A percentile compares a stretch with the other conserved stretches of the same genome.
Evolutionary conservation across 2,113 vertebrate species (phyloP).

Genomic region (Oreochromis niloticus): DNA sequence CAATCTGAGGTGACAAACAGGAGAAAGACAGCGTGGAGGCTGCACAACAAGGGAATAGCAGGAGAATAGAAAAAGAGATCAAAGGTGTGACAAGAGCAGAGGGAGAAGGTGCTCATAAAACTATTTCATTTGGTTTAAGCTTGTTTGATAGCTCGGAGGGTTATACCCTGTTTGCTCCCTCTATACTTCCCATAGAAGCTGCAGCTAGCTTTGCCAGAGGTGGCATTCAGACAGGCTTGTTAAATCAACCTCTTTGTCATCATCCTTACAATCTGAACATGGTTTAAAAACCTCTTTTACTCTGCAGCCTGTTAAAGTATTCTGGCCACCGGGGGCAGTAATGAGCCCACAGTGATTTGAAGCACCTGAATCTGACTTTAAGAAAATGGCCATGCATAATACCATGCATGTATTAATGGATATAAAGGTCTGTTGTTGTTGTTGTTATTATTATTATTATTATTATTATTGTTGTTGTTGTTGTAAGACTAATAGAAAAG

Average conservation of each 20-base stretch:
- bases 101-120: not conserved
- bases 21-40: not conserved
- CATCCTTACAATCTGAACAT: not conserved
- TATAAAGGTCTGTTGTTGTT: not conserved
- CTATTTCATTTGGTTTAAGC: not conserved
- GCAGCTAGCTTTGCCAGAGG: not conserved
- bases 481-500: not conserved
- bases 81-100: not conserved
- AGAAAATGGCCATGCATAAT: no score
- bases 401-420: not conserved
- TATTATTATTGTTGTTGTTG: accelerated
- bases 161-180: not conserved
- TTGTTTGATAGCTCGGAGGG: not conserved
- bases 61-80: not conserved
- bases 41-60: not conserved
- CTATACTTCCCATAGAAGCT: not conserved
- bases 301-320: not conserved
- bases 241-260: not conserved
- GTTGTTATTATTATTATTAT: not conserved
- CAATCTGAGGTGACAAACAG: constrained; percentile 29
- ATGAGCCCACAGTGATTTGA: not conserved
- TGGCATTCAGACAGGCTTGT: not conserved
- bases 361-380: not conserved
- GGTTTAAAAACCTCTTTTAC: not conserved
- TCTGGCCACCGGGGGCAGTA: accelerated